Evolutionary conservation across 2,113 vertebrate genomes (phyloP).

Genomic region (Pristiophorus japonicus): DNA sequence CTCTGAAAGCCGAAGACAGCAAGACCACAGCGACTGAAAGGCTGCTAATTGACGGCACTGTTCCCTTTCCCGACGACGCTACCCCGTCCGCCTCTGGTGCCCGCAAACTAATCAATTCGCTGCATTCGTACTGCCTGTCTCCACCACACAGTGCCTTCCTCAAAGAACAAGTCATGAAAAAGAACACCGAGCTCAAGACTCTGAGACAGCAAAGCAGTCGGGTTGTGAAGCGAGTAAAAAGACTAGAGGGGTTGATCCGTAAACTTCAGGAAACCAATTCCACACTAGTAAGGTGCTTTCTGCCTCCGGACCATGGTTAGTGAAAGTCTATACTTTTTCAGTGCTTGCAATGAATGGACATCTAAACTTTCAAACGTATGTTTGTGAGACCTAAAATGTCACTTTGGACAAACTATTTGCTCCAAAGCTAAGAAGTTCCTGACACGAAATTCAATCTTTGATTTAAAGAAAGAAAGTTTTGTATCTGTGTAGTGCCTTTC

Average conservation of each 20-base stretch:
- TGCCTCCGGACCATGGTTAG: constrained; percentile 61
- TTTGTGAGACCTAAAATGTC: background rate
- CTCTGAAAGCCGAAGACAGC: background rate
- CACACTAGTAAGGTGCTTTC: constrained; percentile 53
- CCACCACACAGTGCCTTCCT: background rate
- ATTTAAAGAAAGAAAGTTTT: too few species aligned
- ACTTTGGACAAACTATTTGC: background rate
- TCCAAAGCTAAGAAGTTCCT: background rate
- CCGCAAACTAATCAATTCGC: constrained; percentile 62
- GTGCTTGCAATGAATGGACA: background rate
- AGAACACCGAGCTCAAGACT: constrained; percentile 54
- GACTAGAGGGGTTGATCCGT: constrained; percentile 5
- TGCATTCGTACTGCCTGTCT: constrained; percentile 69
- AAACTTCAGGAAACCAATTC: constrained; percentile 39
- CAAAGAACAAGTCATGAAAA: constrained; percentile 59
- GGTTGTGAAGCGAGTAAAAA: constrained; percentile 48
- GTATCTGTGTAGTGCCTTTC: too few species aligned
- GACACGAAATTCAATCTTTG: background rate
- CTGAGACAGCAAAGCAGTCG: constrained; percentile 60
- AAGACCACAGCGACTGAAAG: background rate
- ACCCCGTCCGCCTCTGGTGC: constrained; percentile 63
- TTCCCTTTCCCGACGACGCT: constrained; percentile 53
- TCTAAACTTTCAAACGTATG: background rate
- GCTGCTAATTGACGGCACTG: constrained; percentile 6
- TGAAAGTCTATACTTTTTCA: constrained; percentile 43